Evolutionary conservation across 2,797 vertebrate species (phyloP).

Genomic region (Spondyliosoma cantharus): DNA sequence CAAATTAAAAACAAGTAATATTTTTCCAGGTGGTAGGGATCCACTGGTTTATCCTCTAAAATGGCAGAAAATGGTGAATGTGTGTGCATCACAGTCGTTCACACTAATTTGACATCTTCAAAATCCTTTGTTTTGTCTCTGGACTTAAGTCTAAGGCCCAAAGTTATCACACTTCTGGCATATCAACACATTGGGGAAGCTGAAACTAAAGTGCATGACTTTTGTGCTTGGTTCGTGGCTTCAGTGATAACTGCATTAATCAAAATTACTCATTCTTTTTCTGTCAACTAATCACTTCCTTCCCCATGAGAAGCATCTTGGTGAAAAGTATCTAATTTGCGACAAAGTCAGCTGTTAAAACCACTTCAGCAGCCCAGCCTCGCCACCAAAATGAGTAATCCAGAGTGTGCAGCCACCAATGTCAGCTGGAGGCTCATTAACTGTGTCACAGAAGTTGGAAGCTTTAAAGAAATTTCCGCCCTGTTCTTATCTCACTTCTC

Average conservation of each 20-base stretch:
- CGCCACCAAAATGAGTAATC: constrained; percentile 25
- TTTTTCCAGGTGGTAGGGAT: too few species aligned
- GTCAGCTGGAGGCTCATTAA: constrained; percentile 41
- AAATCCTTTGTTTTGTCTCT: neutral
- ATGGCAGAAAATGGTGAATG: neutral
- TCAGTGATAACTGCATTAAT: neutral
- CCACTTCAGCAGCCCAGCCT: neutral
- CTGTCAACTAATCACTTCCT: neutral
- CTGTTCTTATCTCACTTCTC: constrained; percentile 18
- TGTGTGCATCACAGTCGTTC: neutral
- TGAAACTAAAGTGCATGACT: neutral
- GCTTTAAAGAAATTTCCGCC: constrained; percentile 14
- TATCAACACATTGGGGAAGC: neutral
- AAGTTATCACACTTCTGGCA: too few species aligned
- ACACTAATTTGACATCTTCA: neutral
- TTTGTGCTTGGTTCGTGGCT: too few species aligned
- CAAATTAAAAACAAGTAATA: too few species aligned
- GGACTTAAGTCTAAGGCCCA: neutral
- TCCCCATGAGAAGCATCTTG: neutral
- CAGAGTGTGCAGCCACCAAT: neutral
- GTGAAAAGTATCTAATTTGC: neutral
- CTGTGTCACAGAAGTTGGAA: constrained; percentile 6
- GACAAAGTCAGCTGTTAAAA: constrained; percentile 23
- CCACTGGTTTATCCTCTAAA: neutral
- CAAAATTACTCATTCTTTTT: neutral